These are phyloP conservation scores for Takifugu flavidus DNA, from an alignment of 2,113 vertebrate genomes.

Conservation along the genomic window DNA sequence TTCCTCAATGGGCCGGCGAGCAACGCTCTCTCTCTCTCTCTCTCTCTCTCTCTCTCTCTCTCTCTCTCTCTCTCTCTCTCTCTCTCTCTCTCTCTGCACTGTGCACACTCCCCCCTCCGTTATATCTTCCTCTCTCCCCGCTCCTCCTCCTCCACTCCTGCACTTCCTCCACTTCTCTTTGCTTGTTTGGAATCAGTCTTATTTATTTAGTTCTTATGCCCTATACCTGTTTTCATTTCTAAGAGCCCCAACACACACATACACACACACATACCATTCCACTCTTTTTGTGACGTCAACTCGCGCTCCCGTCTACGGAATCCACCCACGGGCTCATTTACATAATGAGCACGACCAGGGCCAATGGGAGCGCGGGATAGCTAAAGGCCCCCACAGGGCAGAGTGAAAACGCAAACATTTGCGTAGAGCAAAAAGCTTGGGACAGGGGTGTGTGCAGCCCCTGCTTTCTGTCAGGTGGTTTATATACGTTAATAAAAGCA, in stretches of 20 bases:
- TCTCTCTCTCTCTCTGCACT: slow-evolving; percentile 58
- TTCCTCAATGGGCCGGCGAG: slow-evolving; percentile 75
- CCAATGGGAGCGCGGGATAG: slow-evolving; percentile 57
- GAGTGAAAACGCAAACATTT: slow-evolving; percentile 69
- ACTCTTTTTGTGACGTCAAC: slow-evolving; percentile 64
- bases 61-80: slow-evolving; percentile 28
- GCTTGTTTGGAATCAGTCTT: slow-evolving; percentile 46
- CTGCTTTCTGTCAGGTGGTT: no score
- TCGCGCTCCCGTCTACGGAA: slow-evolving; percentile 44
- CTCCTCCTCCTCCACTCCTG: slow-evolving; percentile 34
- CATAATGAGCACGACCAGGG: slow-evolving; percentile 52
- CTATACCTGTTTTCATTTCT: slow-evolving; percentile 11
- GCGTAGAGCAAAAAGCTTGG: slow-evolving; percentile 53
- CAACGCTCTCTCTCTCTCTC: slow-evolving; percentile 64
- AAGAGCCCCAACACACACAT: no score
- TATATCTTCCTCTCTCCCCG: slow-evolving; percentile 48
- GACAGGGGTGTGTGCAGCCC: slow-evolving; percentile 10
- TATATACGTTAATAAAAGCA: no score
- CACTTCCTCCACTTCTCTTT: slow-evolving; percentile 21
- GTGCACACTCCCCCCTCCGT: slow-evolving; percentile 35
- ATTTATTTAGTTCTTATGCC: slow-evolving; percentile 45
- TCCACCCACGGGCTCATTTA: slow-evolving; percentile 60
- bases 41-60: slow-evolving; percentile 51
- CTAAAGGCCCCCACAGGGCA: slow-evolving; percentile 56
- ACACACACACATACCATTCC: not conserved